Conservation (phyloP, 1,140 invertebrate genomes). For the Megalopta genalis region DNA sequence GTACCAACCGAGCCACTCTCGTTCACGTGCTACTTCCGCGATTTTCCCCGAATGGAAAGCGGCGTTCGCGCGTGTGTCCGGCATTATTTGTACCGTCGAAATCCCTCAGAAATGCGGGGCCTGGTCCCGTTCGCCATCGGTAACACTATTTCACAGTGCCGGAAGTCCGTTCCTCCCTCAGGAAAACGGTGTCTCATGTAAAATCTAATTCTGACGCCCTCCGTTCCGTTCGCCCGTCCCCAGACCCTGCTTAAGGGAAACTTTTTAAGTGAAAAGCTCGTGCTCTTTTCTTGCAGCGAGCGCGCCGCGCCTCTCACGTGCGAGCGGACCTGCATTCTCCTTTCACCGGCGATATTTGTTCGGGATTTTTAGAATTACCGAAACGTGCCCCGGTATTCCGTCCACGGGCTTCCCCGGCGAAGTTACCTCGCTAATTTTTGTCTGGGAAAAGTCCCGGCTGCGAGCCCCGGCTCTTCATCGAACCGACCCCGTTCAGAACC, state of each 20-base stretch:
- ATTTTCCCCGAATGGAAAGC: neutral
- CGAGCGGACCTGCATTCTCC: constrained; percentile 19
- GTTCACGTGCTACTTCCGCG: constrained; percentile 6
- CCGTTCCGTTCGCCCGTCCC: constrained; percentile 1
- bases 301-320: constrained; percentile 34
- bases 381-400: constrained; percentile 37
- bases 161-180: constrained; percentile 32
- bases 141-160: constrained; percentile 56
- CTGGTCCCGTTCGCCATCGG: constrained; percentile 30
- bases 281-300: constrained; percentile 51
- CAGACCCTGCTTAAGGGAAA: constrained; percentile 59
- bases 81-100: constrained; percentile 35
- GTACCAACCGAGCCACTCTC: too few relatives aligned
- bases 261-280: constrained; percentile 67
- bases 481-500: too few relatives aligned
- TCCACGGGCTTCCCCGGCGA: neutral
- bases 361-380: constrained; percentile 39
- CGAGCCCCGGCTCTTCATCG: neutral
- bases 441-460: neutral
- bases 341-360: constrained; percentile 33
- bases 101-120: constrained; percentile 33
- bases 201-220: constrained; percentile 61
- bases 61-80: constrained; percentile 5
- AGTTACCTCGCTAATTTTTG: constrained; percentile 24
- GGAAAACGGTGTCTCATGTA: constrained; percentile 56